Conservation (phyloP, 2,888 invertebrate genomes). For the Agriopis marginaria region DNA sequence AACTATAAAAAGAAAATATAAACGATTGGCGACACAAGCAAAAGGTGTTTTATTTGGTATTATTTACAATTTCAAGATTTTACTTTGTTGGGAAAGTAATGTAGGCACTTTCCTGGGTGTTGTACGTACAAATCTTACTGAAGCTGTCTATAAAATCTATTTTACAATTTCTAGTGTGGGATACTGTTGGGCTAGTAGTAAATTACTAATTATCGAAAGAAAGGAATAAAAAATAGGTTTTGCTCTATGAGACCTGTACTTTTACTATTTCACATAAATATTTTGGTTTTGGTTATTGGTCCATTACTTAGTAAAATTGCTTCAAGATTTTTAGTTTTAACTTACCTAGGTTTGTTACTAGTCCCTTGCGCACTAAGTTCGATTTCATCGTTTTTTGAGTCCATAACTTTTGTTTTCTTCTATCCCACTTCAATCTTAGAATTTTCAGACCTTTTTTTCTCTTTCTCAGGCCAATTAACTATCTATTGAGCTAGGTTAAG, state of each 20-base stretch:
- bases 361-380: conserved; percentile 78
- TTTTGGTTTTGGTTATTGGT: neutral
- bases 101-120: no score
- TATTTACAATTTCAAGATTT: no score
- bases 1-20: no score
- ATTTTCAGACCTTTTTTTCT: conserved; percentile 47
- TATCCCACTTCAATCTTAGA: conserved; percentile 48
- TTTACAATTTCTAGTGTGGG: no score
- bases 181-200: no score
- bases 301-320: neutral
- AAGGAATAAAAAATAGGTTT: no score
- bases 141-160: no score
- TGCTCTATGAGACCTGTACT: neutral
- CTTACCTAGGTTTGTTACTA: conserved; percentile 73
- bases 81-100: no score
- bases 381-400: conserved; percentile 78
- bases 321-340: neutral
- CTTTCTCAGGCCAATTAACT: conserved; percentile 49
- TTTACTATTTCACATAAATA: neutral
- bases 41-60: no score
- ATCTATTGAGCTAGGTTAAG: conserved; percentile 54
- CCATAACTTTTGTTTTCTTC: conserved; percentile 62
- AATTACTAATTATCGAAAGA: no score
- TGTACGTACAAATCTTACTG: no score
- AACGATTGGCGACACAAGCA: no score